A percentile compares a stretch with the other conserved stretches of the same genome.
Evolutionary conservation across 2,888 invertebrate species (phyloP).

Genomic region (Heliconius charithonia): DNA sequence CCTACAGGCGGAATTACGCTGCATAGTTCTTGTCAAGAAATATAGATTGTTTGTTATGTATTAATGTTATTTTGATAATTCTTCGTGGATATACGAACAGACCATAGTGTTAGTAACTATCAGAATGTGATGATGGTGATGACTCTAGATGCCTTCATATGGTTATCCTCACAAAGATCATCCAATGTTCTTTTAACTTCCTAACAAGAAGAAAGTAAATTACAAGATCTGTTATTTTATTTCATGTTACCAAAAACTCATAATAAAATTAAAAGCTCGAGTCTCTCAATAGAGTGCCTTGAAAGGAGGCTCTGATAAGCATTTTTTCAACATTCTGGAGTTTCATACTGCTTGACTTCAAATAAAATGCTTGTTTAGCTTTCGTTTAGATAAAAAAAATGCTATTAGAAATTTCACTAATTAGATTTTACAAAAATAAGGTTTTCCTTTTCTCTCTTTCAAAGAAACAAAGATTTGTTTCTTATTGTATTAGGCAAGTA

Average conservation of each 20-base stretch:
- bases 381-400: slow-evolving; percentile 1
- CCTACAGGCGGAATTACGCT: slow-evolving; percentile 29
- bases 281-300: slow-evolving; percentile 12
- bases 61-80: too few relatives aligned
- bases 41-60: slow-evolving; percentile 8
- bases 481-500: too few relatives aligned
- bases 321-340: slow-evolving; percentile 14
- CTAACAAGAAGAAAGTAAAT: not conserved
- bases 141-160: too few relatives aligned
- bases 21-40: slow-evolving; percentile 23
- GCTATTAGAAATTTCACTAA: not conserved
- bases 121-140: too few relatives aligned
- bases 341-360: slow-evolving; percentile 22
- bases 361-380: slow-evolving; percentile 1
- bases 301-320: slow-evolving; percentile 11
- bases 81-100: too few relatives aligned
- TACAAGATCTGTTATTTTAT: not conserved
- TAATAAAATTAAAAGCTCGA: slow-evolving; percentile 20
- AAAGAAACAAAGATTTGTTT: too few relatives aligned
- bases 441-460: too few relatives aligned
- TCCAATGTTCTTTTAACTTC: too few relatives aligned
- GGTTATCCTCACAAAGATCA: too few relatives aligned
- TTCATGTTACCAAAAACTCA: not conserved
- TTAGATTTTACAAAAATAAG: too few relatives aligned
- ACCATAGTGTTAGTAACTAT: too few relatives aligned